Evolutionary conservation across 2,113 vertebrate genomes (phyloP).

Genomic region (Embiotoca jacksoni): DNA sequence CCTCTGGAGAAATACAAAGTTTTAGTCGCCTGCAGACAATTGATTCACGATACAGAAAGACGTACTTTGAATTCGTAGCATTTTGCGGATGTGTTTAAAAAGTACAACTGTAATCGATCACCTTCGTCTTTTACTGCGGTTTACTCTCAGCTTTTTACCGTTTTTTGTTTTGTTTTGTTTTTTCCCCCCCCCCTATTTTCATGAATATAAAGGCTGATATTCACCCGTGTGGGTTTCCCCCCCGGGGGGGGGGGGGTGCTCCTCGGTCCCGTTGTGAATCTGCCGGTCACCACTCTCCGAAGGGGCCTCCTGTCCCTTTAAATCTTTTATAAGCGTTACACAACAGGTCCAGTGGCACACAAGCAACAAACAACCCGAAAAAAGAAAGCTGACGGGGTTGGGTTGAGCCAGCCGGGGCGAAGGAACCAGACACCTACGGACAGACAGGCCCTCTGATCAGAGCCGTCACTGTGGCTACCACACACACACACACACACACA

Average conservation of each 20-base stretch:
- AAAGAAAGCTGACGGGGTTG: conserved; percentile 69
- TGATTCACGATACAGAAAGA: background rate
- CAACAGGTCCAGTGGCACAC: conserved; percentile 79
- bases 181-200: background rate
- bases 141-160: background rate
- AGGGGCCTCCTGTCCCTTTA: conserved; percentile 79
- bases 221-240: background rate
- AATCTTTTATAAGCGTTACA: conserved; percentile 85
- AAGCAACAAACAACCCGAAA: conserved; percentile 78
- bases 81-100: background rate
- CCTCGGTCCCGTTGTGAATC: conserved; percentile 23
- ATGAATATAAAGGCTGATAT: conserved; percentile 4
- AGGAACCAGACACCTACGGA: conserved; percentile 79
- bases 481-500: conserved; percentile 40
- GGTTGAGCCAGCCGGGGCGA: conserved; percentile 59
- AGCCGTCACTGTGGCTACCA: conserved; percentile 57
- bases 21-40: background rate
- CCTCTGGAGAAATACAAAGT: background rate
- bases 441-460: conserved; percentile 62
- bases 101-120: background rate
- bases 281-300: conserved; percentile 36
- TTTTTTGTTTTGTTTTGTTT: too few species aligned
- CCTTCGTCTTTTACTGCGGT: conserved; percentile 2
- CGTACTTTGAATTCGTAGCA: background rate
- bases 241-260: background rate